These are phyloP conservation scores for Drosophila neutralis DNA, from an alignment of 2,888 invertebrate genomes.

Conservation along the genomic window DNA sequence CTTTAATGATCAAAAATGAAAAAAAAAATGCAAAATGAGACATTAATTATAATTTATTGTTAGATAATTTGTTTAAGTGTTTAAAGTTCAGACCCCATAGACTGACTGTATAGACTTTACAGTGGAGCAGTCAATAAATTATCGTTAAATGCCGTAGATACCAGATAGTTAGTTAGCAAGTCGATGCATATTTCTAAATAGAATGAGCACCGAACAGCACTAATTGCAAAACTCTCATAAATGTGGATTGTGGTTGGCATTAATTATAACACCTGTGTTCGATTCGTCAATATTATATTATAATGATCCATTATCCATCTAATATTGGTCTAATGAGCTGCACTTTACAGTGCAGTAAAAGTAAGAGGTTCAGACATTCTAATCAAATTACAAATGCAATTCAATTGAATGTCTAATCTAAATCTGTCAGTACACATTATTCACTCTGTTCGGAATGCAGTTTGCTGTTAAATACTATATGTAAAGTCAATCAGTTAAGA, in stretches of 20 bases:
- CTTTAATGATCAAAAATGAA: neutral
- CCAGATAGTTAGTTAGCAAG: neutral
- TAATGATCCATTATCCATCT: slow-evolving; percentile 34
- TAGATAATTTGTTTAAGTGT: slow-evolving; percentile 34
- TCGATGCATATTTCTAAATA: slow-evolving; percentile 1
- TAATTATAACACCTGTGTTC: slow-evolving; percentile 47
- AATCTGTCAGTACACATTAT: neutral
- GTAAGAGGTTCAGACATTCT: slow-evolving; percentile 16
- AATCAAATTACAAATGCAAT: slow-evolving; percentile 8
- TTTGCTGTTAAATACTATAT: slow-evolving; percentile 1
- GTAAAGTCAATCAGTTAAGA: slow-evolving; percentile 7
- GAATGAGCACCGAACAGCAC: neutral
- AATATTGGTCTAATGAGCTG: slow-evolving; percentile 27
- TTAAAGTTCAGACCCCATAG: slow-evolving; percentile 17
- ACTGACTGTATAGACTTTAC: neutral
- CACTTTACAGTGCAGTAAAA: slow-evolving; percentile 7
- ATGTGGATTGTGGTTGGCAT: slow-evolving; percentile 1
- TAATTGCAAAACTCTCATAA: slow-evolving; percentile 40
- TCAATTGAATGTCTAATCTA: neutral
- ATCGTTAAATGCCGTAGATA: slow-evolving; percentile 15
- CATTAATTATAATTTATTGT: slow-evolving; percentile 54
- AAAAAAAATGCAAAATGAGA: slow-evolving; percentile 4
- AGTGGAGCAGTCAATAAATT: slow-evolving; percentile 46
- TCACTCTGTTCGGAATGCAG: slow-evolving; percentile 1
- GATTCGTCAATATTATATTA: neutral